Base-by-base conservation (phyloP, 2,797 vertebrate genomes). In the Cossypha dichroa region DNA sequence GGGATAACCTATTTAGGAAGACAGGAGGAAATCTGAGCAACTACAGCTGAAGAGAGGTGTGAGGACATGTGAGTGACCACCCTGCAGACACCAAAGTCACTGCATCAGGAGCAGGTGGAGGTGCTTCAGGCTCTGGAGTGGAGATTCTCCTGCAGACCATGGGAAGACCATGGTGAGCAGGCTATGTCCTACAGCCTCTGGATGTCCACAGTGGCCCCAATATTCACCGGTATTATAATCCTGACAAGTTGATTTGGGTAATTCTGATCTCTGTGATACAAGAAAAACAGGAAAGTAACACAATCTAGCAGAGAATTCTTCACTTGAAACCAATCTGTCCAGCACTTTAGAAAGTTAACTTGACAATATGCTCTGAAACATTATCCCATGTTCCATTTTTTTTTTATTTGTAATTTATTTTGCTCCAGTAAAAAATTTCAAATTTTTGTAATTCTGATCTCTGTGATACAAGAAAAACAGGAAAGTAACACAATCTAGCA, bases 41-140 rank as follows among this genome's bases (percentile, higher is more conserved):
- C 20, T 29, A 4, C 4, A 49, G 28, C 11, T 36, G 55, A 28
- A 55, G n/a, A 43, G 20, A 51, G 23, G 16, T 11, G 3, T 51
- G 8, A 49, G 16, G 38, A 56, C 2, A 1, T 2, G 13, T 34
- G 33, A 25, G 9, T 17, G 18, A 14, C 10, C 25, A 6, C 3
- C 10, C 29, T 68, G 40, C 38, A 68, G 33, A 16, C 26, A 16
- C 10, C 34, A 11, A 43, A 5, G 10, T 25, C 33, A 29, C 5
- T 29, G 54, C 60, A 36, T 31, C 36, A 67, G 54, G 33, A 76
- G 28, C 8, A 28, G 31, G 45, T 15, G 5, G 15, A 51, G 22
- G 10, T 28, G 10, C 8, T 52, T 6, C 19, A 59, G 19, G 28
- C 15, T 14, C 12, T 15, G 40, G 33, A 38, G 5, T 6, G 29